Conservation (phyloP, 1,140 invertebrate genomes). For the Drosophila kepulauana region DNA sequence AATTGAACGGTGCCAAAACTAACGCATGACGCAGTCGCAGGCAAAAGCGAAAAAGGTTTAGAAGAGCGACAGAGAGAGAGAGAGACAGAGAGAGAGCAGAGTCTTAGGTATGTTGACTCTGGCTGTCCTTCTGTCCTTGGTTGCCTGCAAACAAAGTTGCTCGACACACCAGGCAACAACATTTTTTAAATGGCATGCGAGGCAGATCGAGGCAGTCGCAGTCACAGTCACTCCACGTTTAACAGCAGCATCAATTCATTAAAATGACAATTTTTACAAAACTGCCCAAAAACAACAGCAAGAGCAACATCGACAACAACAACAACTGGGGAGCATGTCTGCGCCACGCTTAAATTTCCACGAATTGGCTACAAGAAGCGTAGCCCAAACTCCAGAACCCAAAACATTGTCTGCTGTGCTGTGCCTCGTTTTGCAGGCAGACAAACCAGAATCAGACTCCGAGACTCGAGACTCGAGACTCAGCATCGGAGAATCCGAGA, state of each 20-base stretch:
- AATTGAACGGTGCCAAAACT: conserved; percentile 82
- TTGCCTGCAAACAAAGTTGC: conserved; percentile 79
- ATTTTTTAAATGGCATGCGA: conserved; percentile 80
- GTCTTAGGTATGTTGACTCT: conserved; percentile 4
- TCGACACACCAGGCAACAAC: conserved; percentile 75
- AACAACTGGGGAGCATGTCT: conserved; percentile 79
- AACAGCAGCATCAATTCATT: conserved; percentile 84
- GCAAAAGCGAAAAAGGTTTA: neutral
- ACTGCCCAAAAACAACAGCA: conserved; percentile 81
- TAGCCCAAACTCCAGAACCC: conserved; percentile 43
- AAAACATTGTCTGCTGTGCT: conserved; percentile 41
- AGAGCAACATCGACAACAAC: conserved; percentile 59
- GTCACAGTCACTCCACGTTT: conserved; percentile 39
- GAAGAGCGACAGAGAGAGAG: neutral
- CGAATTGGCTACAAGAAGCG: conserved; percentile 81
- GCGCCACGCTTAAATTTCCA: conserved; percentile 83
- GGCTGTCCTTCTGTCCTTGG: conserved; percentile 4
- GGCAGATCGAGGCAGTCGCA: neutral
- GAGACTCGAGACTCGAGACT: conserved; percentile 21
- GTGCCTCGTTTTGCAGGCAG: conserved; percentile 13
- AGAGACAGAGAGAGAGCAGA: neutral
- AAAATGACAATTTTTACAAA: conserved; percentile 84
- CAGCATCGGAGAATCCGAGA: neutral
- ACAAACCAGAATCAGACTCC: conserved; percentile 25
- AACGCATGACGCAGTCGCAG: conserved; percentile 48